Evolutionary conservation across 2,797 vertebrate genomes (phyloP), one percentile per base, ranked within the genome.

Genomic region (Hirundo rustica): DNA sequence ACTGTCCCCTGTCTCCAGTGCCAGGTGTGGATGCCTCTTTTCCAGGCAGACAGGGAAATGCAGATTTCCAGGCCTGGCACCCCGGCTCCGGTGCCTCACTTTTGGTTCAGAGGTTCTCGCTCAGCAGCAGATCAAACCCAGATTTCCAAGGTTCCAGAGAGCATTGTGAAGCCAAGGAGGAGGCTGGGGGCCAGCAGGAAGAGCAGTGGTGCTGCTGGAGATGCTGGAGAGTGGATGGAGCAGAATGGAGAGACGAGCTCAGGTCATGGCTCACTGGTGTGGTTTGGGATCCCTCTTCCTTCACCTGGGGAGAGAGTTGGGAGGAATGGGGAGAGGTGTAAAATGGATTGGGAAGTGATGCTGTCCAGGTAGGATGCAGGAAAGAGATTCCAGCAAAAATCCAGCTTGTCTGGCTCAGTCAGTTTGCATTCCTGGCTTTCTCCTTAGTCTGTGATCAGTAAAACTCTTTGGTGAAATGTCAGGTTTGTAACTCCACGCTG

Each of bases 11-110:
- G 53, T 51, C 23, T 75, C 47, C 76, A n/a, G 47, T 53, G 67
- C 53, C 67, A 88, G 36, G 2, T 7, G 25, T 30, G 67, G 75
- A 2, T 30, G 2, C 7, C 60, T 13, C n/a, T 86, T 53, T 9
- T 11, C 26, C 54, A 40, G 51, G 20, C 7, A 8, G 10, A 10
- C 19, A 13, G 26, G 26, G 57, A 15, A 40, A 6, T 34, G 42
- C 12, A 7, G 16, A 30, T 36, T 40, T 18, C 25, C 45, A 45
- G 10, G 1, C 12, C 7, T 13, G 44, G 19, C 60, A 16, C 11
- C 12, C 1, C 0, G 2, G 10, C 51, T 40, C 44, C 0, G 0
- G 53, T 20, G 8, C 34, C 13, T 40, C 5, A 5, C 29, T 42
- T 13, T 54, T 12, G 32, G 13, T 74, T 44, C 42, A 16, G 48